These are phyloP conservation scores for Sterna hirundo DNA, from an alignment of 2,113 vertebrate genomes.

Conservation along the genomic window DNA sequence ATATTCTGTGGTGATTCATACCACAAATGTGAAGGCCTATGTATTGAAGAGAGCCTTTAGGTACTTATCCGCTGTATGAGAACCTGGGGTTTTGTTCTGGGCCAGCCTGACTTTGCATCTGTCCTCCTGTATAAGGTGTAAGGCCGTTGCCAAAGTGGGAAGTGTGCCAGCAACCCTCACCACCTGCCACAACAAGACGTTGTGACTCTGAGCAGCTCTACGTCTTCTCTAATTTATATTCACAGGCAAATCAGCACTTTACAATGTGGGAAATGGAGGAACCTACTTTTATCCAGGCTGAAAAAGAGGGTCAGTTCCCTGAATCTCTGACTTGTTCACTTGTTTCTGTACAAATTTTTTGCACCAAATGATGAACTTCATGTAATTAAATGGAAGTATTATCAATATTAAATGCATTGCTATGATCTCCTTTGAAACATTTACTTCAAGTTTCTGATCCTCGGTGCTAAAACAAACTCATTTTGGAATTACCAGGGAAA, in stretches of 20 bases:
- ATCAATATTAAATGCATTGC: background rate
- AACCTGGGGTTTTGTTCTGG: background rate
- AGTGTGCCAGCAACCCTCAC: background rate
- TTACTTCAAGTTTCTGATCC: background rate
- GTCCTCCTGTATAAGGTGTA: background rate
- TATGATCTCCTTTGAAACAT: background rate
- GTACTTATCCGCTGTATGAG: background rate
- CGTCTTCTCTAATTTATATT: background rate
- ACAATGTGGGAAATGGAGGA: background rate
- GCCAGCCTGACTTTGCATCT: background rate
- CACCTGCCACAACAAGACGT: background rate
- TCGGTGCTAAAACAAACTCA: background rate
- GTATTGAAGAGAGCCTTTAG: background rate
- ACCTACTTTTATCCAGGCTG: background rate
- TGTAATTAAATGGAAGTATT: background rate
- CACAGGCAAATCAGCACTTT: background rate
- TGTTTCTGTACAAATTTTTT: background rate
- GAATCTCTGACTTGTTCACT: background rate
- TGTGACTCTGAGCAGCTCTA: background rate
- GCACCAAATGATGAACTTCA: background rate
- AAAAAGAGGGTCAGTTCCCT: background rate
- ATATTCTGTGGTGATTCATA: background rate
- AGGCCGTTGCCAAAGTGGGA: background rate
- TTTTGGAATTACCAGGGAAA: background rate
- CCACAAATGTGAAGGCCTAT: background rate